phyloP scores from a whole-genome alignment of 2,113 vertebrate species.

The Pseudonaja textilis region DNA sequence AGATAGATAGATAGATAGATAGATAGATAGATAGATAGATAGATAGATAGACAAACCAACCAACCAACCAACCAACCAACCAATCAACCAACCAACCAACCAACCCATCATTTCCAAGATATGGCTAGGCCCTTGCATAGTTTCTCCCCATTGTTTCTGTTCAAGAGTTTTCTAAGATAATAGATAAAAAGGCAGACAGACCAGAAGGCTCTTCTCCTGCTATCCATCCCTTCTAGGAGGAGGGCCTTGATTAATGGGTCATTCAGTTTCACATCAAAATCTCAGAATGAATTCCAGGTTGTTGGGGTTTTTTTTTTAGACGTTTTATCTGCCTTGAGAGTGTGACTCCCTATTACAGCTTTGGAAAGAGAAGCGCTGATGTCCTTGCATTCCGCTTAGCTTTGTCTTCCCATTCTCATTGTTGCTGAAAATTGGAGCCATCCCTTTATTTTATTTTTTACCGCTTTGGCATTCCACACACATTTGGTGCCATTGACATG shows the following conservation, averaged over 20 bases:
- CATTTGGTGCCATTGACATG: slow-evolving; percentile 46
- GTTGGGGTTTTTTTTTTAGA: neutral
- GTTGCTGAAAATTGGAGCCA: slow-evolving; percentile 37
- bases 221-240: neutral
- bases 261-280: slow-evolving; percentile 5
- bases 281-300: neutral
- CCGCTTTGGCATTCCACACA: slow-evolving; percentile 6
- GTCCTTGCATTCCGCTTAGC: slow-evolving; percentile 42
- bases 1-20: too few species aligned
- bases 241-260: slow-evolving; percentile 23
- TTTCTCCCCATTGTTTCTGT: neutral
- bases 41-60: too few species aligned
- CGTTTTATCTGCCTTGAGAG: neutral
- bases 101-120: neutral
- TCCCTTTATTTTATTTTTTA: slow-evolving; percentile 41
- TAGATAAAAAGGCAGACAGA: neutral
- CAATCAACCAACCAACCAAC: too few species aligned
- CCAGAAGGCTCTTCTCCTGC: slow-evolving; percentile 5
- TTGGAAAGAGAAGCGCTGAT: neutral
- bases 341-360: neutral
- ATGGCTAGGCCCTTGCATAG: neutral
- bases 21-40: too few species aligned
- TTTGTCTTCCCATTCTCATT: slow-evolving; percentile 39
- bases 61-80: too few species aligned
- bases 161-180: slow-evolving; percentile 8